These are phyloP conservation scores for Drosophila siamana DNA, from an alignment of 2,888 invertebrate species.

Conservation along the genomic window DNA sequence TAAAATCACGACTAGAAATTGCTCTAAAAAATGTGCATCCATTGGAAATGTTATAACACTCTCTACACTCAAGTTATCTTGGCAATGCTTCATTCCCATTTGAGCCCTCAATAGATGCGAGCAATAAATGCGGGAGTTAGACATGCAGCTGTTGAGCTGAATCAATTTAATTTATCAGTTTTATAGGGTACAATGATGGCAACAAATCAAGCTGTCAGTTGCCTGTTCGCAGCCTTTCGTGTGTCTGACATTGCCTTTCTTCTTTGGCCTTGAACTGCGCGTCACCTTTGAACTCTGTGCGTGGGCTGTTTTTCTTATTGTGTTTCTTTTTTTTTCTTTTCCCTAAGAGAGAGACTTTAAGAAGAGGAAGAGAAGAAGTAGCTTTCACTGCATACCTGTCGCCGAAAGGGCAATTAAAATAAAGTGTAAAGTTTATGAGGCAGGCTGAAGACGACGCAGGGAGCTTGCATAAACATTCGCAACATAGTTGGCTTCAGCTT, in stretches of 20 bases:
- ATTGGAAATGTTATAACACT: not conserved
- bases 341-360: too few relatives aligned
- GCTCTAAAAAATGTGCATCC: not conserved
- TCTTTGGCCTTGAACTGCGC: constrained; percentile 53
- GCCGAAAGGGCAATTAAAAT: constrained; percentile 36
- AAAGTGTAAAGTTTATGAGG: constrained; percentile 23
- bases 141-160: not conserved
- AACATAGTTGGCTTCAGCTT: constrained; percentile 33
- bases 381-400: constrained; percentile 6
- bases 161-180: not conserved
- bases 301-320: not conserved
- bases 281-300: constrained; percentile 64
- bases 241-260: constrained; percentile 33
- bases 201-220: constrained; percentile 25
- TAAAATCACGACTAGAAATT: not conserved
- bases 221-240: constrained; percentile 21
- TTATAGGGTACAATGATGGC: constrained; percentile 8
- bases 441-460: not conserved
- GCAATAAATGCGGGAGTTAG: not conserved
- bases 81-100: not conserved
- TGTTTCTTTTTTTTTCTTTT: constrained; percentile 8
- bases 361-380: too few relatives aligned
- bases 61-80: not conserved
- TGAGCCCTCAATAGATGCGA: not conserved
- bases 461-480: constrained; percentile 21